Percentiles rank a stretch among this genome's conserved stretches.
Evolutionary conservation across 2,113 vertebrate species (phyloP).

Genomic region (crab-eating macaque (Macaca fascicularis)): T2T-MFA8v1.1 NC_088380.1:122107001-122107500

Average conservation of each 20-base stretch:
- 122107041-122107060: not conserved
- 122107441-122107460: constrained; percentile 28
- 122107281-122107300: not conserved
- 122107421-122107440: not conserved
- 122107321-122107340: constrained; percentile 11
- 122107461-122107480: constrained; percentile 3
- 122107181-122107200: constrained; percentile 37
- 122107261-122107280: not conserved
- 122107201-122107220: constrained; percentile 46
- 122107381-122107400: constrained; percentile 25
- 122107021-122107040: not conserved
- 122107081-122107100: constrained; percentile 35
- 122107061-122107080: not conserved
- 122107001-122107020: constrained; percentile 39
- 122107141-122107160: constrained; percentile 19
- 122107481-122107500: constrained; percentile 28
- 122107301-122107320: not conserved
- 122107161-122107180: constrained; percentile 39
- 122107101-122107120: constrained; percentile 1
- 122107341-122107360: constrained; percentile 40
- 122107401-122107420: constrained; percentile 44
- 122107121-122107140: constrained; percentile 13
- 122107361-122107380: constrained; percentile 52
- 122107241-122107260: constrained; percentile 30
- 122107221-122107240: constrained; percentile 42